Evolutionary conservation across 2,797 vertebrate genomes (phyloP).

Genomic region (Myiothlypis coronata): DNA sequence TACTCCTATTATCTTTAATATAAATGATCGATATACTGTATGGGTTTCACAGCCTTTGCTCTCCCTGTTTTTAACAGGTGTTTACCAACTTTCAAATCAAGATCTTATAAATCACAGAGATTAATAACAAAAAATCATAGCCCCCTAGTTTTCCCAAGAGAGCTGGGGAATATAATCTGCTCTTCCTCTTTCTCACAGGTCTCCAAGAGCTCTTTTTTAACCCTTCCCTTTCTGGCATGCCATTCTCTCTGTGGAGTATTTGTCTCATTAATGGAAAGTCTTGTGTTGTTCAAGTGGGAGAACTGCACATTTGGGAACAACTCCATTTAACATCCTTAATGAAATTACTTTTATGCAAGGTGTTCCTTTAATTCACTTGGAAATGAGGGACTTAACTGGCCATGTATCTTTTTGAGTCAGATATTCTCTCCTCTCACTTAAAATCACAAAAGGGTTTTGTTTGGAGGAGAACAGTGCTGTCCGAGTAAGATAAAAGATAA

Average conservation of each 20-base stretch:
- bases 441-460: constrained; percentile 31
- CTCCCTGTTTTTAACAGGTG: not conserved
- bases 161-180: constrained; percentile 29
- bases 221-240: not conserved
- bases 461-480: not conserved
- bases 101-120: not conserved
- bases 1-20: not conserved
- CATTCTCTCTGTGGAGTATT: rapidly evolving
- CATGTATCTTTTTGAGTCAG: not conserved
- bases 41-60: not conserved
- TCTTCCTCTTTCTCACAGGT: constrained; percentile 47
- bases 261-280: not conserved
- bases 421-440: not conserved
- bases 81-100: not conserved
- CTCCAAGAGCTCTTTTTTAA: constrained; percentile 27
- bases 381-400: constrained; percentile 11
- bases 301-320: not conserved
- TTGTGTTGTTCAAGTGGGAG: not conserved
- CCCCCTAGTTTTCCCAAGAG: not conserved
- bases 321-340: not conserved
- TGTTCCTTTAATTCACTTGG: constrained; percentile 1
- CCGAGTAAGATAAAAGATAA: not conserved
- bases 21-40: not conserved
- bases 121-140: constrained; percentile 11
- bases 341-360: not conserved